A percentile compares a stretch with the other conserved stretches of the same genome.
phyloP scores from a whole-genome alignment of 2,797 vertebrate species.

The Leuciscus waleckii region DNA sequence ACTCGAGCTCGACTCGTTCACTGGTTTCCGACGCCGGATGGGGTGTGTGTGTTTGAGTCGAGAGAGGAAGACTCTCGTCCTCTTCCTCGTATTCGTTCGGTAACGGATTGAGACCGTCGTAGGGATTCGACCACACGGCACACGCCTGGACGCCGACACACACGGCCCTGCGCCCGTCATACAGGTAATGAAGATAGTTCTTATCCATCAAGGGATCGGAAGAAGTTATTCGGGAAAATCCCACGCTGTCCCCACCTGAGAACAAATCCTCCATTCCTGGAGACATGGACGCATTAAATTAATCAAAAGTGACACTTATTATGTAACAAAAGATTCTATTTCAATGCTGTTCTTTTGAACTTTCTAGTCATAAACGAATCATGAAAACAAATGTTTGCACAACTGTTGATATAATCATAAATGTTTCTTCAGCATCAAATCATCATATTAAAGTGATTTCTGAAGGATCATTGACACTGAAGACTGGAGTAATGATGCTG shows the following conservation, averaged over 20 bases:
- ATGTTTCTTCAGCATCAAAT: too few relatives aligned
- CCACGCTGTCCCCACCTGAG: slow-evolving; percentile 68
- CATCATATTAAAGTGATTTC: too few relatives aligned
- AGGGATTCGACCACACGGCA: slow-evolving; percentile 89
- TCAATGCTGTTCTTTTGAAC: too few relatives aligned
- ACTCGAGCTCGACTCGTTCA: slow-evolving; percentile 84
- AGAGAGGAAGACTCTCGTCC: neutral
- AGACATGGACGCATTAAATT: neutral
- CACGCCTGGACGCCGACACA: slow-evolving; percentile 83
- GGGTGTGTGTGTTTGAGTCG: slow-evolving; percentile 32
- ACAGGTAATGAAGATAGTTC: slow-evolving; percentile 94
- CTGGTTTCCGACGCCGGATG: slow-evolving; percentile 70
- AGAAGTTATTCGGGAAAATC: slow-evolving; percentile 77
- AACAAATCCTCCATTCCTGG: slow-evolving; percentile 52
- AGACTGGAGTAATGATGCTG: too few relatives aligned
- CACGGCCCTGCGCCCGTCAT: slow-evolving; percentile 86
- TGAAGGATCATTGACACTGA: too few relatives aligned
- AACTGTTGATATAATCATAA: too few relatives aligned
- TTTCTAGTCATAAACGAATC: too few relatives aligned
- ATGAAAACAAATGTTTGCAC: too few relatives aligned
- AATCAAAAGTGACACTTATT: too few relatives aligned
- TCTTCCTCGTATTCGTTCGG: slow-evolving; percentile 70
- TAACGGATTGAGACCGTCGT: slow-evolving; percentile 86
- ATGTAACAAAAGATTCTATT: too few relatives aligned
- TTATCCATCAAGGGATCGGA: slow-evolving; percentile 83